phyloP scores from a whole-genome alignment of 2,888 invertebrate species.

The Tetragonula carbonaria region DNA sequence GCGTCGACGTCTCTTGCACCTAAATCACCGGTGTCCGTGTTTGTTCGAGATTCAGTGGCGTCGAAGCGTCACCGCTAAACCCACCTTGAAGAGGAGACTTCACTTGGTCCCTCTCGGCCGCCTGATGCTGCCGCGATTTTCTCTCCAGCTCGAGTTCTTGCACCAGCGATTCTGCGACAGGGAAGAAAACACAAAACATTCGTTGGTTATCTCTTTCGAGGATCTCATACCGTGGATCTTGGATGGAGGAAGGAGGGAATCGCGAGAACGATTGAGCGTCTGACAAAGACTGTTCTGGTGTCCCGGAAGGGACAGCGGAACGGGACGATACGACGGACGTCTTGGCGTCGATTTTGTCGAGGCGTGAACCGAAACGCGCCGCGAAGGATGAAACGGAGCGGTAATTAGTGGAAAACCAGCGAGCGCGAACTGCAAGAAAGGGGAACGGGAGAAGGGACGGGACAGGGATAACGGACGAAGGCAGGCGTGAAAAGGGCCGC shows the following conservation, averaged over 20 bases:
- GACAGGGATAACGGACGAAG: slow-evolving; percentile 77
- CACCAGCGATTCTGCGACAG: slow-evolving; percentile 91
- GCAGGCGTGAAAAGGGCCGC: slow-evolving; percentile 80
- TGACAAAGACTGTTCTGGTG: not conserved
- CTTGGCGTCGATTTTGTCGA: slow-evolving; percentile 48
- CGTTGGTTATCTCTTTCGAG: not conserved
- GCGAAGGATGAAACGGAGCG: slow-evolving; percentile 79
- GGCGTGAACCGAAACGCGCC: slow-evolving; percentile 76
- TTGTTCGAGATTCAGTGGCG: slow-evolving; percentile 36
- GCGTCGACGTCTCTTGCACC: not conserved
- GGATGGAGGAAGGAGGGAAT: not conserved
- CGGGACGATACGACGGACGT: not conserved
- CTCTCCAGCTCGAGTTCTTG: slow-evolving; percentile 93
- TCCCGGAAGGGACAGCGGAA: not conserved
- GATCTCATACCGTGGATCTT: not conserved
- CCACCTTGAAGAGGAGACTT: slow-evolving; percentile 93
- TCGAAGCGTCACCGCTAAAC: slow-evolving; percentile 63
- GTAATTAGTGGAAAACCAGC: slow-evolving; percentile 82
- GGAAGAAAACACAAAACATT: slow-evolving; percentile 67
- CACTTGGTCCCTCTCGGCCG: slow-evolving; percentile 91
- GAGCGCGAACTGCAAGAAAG: slow-evolving; percentile 58
- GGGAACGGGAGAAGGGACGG: slow-evolving; percentile 69
- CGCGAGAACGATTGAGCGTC: not conserved
- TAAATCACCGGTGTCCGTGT: slow-evolving; percentile 12
- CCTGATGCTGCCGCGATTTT: slow-evolving; percentile 91